These are phyloP conservation scores for Stenchaetothrips biformis DNA, from an alignment of 2,888 invertebrate genomes.

Conservation along the genomic window DNA sequence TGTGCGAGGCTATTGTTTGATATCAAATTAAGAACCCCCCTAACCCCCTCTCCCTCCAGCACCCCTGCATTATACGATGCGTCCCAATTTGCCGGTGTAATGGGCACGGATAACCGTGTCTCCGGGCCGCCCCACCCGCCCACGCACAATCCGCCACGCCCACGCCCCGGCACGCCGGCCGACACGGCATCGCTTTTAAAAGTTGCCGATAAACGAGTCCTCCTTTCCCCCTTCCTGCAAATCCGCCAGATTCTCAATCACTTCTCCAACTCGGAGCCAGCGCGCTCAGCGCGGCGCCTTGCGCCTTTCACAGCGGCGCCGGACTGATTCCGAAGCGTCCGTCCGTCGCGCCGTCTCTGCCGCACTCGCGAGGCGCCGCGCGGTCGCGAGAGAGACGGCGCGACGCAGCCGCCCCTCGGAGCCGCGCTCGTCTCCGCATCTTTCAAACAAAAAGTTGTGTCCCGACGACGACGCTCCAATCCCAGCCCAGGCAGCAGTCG, in stretches of 20 bases:
- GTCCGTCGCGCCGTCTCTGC: too few species aligned
- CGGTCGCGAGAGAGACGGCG: not conserved
- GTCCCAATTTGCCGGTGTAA: slow-evolving; percentile 22
- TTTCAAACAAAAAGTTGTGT: too few species aligned
- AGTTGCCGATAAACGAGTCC: slow-evolving; percentile 20
- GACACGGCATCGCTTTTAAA: slow-evolving; percentile 23
- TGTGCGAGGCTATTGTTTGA: slow-evolving; percentile 13
- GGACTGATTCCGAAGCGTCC: too few species aligned
- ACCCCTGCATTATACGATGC: not conserved
- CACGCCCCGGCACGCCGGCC: not conserved
- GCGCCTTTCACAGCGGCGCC: not conserved
- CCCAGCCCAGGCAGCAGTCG: too few species aligned
- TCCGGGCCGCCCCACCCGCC: not conserved
- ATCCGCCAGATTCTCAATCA: slow-evolving; percentile 4
- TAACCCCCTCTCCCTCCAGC: not conserved
- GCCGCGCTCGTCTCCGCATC: too few species aligned
- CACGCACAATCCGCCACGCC: not conserved
- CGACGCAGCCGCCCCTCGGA: not conserved
- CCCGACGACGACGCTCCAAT: too few species aligned
- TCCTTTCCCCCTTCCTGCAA: not conserved
- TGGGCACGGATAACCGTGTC: slow-evolving; percentile 22
- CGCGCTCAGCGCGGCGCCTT: not conserved
- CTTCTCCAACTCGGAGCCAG: not conserved
- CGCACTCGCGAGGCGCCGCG: too few species aligned
- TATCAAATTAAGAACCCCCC: slow-evolving; percentile 18